These are phyloP conservation scores for Palaemon carinicauda DNA, from an alignment of 1,140 invertebrate genomes.

Conservation along the genomic window DNA sequence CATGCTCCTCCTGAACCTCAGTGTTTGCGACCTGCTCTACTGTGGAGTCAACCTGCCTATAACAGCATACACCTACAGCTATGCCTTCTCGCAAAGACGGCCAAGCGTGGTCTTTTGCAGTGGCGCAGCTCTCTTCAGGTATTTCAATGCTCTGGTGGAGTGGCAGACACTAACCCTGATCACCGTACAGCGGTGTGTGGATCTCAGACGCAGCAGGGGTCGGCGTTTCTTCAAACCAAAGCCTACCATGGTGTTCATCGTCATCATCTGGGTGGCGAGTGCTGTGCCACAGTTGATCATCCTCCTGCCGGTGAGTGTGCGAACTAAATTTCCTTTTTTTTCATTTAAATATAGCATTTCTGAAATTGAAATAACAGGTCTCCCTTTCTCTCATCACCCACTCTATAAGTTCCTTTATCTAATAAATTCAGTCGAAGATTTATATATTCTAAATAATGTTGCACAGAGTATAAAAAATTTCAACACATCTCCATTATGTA, in stretches of 20 bases:
- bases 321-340: too few relatives aligned
- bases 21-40: slow-evolving; percentile 50
- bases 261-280: slow-evolving; percentile 32
- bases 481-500: too few relatives aligned
- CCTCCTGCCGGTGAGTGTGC: background rate
- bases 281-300: slow-evolving; percentile 29
- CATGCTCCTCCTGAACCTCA: slow-evolving; percentile 49
- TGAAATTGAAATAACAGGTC: too few relatives aligned
- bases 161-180: slow-evolving; percentile 48
- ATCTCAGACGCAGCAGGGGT: slow-evolving; percentile 18
- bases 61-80: slow-evolving; percentile 30
- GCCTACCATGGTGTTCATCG: slow-evolving; percentile 26
- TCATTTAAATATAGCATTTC: too few relatives aligned
- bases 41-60: slow-evolving; percentile 51
- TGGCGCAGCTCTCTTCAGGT: slow-evolving; percentile 37
- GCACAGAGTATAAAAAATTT: too few relatives aligned
- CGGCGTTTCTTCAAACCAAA: slow-evolving; percentile 27
- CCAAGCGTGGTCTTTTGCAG: slow-evolving; percentile 32
- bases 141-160: slow-evolving; percentile 52
- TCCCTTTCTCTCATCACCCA: too few relatives aligned
- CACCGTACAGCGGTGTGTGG: slow-evolving; percentile 39
- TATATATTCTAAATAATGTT: too few relatives aligned
- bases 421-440: too few relatives aligned
- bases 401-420: too few relatives aligned
- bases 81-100: background rate